phyloP scores from a whole-genome alignment of 2,888 invertebrate genomes.

The Teleogryllus oceanicus region DNA sequence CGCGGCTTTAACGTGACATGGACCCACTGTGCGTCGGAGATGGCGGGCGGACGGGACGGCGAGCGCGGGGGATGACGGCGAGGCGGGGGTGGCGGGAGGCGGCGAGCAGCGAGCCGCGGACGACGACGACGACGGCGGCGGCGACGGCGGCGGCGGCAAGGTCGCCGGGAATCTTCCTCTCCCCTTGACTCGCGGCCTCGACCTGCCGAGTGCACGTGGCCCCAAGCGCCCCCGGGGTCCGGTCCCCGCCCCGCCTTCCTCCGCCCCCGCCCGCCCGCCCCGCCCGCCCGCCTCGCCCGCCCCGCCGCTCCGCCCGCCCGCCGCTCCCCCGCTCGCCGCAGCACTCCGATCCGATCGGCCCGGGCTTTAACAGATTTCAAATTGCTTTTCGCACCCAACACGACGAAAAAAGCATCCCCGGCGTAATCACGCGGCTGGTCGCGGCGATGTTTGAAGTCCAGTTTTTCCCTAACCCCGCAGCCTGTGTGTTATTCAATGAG shows the following conservation, averaged over 20 bases:
- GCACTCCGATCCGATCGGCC: background rate
- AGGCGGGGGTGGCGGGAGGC: no score
- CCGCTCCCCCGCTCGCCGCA: background rate
- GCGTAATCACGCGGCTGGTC: background rate
- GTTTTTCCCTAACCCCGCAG: background rate
- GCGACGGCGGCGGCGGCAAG: background rate
- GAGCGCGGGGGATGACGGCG: no score
- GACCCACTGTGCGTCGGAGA: no score
- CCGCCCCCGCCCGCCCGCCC: background rate
- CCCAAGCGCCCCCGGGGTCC: background rate
- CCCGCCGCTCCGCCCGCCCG: background rate
- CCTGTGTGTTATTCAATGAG: background rate
- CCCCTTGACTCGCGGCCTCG: constrained; percentile 18
- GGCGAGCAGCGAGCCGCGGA: background rate
- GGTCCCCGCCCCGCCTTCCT: background rate
- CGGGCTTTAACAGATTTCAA: background rate
- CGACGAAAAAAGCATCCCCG: background rate
- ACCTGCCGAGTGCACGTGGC: background rate
- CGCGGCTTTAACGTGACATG: no score
- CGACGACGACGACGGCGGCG: background rate
- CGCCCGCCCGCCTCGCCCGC: background rate
- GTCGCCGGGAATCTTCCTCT: constrained; percentile 6
- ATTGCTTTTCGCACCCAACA: background rate
- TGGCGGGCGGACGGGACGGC: no score
- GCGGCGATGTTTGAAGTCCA: background rate